Evolutionary conservation across 2,113 vertebrate species (phyloP).

Genomic region (Himantopus leucocephalus): DNA sequence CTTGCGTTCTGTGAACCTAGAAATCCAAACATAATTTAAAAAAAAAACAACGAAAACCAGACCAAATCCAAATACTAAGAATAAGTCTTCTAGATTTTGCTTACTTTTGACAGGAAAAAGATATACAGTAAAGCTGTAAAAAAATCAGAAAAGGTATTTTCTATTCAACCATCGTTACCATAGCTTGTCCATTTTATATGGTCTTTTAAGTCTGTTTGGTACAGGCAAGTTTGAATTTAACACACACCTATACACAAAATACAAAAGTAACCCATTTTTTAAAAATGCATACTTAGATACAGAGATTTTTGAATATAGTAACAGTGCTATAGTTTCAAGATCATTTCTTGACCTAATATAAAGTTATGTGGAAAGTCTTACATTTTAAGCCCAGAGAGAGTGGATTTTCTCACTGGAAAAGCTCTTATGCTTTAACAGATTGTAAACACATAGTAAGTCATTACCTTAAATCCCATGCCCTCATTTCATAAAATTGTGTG

Average conservation of each 20-base stretch:
- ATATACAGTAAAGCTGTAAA: background rate
- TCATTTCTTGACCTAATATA: background rate
- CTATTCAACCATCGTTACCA: background rate
- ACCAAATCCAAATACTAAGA: background rate
- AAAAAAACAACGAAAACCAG: background rate
- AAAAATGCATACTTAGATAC: too few species aligned
- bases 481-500: background rate
- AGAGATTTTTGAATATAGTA: too few species aligned
- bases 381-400: background rate
- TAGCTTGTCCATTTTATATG: background rate
- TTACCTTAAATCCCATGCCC: background rate
- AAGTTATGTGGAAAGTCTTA: background rate
- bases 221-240: too few species aligned
- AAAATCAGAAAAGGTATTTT: background rate
- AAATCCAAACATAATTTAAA: background rate
- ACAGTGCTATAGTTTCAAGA: background rate
- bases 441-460: background rate
- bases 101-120: background rate
- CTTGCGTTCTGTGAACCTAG: background rate
- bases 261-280: too few species aligned
- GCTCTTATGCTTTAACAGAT: background rate
- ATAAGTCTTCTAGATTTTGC: background rate
- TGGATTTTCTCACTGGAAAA: background rate
- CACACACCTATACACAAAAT: too few species aligned
- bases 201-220: too few species aligned